These are phyloP conservation scores for Unio pictorum DNA, from an alignment of 2,888 invertebrate species.

Conservation along the genomic window DNA sequence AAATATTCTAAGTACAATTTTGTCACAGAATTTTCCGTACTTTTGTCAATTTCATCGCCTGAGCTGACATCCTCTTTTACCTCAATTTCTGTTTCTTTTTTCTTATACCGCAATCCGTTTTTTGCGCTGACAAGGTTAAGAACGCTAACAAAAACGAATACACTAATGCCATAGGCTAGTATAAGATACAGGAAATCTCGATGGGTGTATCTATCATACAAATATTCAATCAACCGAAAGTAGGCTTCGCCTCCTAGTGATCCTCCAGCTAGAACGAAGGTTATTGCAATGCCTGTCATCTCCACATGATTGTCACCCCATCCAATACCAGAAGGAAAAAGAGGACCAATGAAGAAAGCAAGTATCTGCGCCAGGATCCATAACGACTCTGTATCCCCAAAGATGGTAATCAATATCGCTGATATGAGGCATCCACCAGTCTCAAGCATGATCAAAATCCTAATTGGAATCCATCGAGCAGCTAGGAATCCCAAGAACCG, in stretches of 20 bases:
- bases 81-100: constrained; percentile 9
- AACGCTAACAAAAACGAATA: constrained; percentile 24
- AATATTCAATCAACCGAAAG: constrained; percentile 43
- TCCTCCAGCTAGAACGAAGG: constrained; percentile 42
- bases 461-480: constrained; percentile 40
- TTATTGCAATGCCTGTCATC: constrained; percentile 49
- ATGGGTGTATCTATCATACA: constrained; percentile 44
- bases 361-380: constrained; percentile 45
- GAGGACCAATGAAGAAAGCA: constrained; percentile 44
- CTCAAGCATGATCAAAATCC: constrained; percentile 40
- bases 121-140: constrained; percentile 27
- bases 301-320: constrained; percentile 51
- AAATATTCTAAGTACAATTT: too few relatives aligned
- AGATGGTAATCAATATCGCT: constrained; percentile 37
- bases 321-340: constrained; percentile 50
- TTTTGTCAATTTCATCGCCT: too few relatives aligned
- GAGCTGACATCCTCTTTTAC: neutral
- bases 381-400: constrained; percentile 34
- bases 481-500: constrained; percentile 41
- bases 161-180: constrained; percentile 32
- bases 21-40: too few relatives aligned
- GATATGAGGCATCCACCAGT: constrained; percentile 30
- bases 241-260: constrained; percentile 46
- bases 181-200: constrained; percentile 40
- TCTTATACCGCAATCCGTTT: constrained; percentile 31